Conservation (phyloP, 2,113 vertebrate genomes). For the Morone chrysops region DNA sequence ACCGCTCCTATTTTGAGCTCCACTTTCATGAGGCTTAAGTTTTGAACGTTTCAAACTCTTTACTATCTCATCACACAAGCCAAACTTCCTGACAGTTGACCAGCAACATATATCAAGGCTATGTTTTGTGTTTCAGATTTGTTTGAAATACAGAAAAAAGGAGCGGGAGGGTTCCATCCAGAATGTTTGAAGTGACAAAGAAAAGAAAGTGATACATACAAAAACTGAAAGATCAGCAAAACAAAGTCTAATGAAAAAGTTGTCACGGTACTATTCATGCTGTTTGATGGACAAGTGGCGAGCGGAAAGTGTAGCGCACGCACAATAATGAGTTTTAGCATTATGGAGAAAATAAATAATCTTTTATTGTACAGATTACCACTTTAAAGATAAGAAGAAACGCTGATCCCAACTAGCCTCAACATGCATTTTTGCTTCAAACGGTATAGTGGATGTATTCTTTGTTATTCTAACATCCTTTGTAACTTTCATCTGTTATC, state of each 20-base stretch:
- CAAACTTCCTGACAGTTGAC: constrained; percentile 48
- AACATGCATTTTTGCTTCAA: constrained; percentile 34
- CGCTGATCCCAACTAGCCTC: constrained; percentile 4
- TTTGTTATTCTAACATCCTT: constrained; percentile 46
- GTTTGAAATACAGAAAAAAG: constrained; percentile 3
- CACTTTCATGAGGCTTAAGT: constrained; percentile 61
- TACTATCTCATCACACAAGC: constrained; percentile 52
- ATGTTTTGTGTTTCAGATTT: constrained; percentile 45
- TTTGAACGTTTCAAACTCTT: constrained; percentile 44
- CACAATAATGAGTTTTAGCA: background rate
- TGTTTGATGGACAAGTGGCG: constrained; percentile 24
- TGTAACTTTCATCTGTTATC: constrained; percentile 67
- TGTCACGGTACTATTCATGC: background rate
- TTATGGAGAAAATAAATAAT: constrained; percentile 5
- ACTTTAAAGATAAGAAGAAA: constrained; percentile 32
- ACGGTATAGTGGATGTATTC: constrained; percentile 19
- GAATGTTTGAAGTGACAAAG: constrained; percentile 11
- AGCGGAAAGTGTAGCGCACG: background rate
- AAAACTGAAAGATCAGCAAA: constrained; percentile 22
- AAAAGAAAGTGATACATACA: background rate
- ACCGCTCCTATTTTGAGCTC: constrained; percentile 61
- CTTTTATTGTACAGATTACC: background rate
- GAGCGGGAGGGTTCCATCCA: constrained; percentile 1
- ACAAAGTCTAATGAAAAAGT: constrained; percentile 19
- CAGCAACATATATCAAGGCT: constrained; percentile 43